These are phyloP conservation scores for Callorhinus ursinus DNA, from an alignment of 2,113 vertebrate species.

Conservation along the genomic window DNA sequence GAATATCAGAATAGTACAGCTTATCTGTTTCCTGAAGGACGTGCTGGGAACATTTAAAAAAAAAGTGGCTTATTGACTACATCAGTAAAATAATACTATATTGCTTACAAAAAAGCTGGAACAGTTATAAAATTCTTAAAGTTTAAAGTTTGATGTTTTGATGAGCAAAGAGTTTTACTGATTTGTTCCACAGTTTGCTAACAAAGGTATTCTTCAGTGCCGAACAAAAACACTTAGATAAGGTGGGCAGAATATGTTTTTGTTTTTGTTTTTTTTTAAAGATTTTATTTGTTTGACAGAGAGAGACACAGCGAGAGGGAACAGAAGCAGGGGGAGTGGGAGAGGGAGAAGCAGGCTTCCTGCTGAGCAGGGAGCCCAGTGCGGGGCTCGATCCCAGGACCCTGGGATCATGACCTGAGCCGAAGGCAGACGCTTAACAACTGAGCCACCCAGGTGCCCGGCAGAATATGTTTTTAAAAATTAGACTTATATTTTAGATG, in stretches of 20 bases:
- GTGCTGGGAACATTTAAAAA: background rate
- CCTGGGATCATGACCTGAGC: too few species aligned
- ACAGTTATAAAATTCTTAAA: constrained; percentile 44
- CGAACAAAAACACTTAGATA: background rate
- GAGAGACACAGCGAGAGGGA: too few species aligned
- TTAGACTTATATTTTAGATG: constrained; percentile 34
- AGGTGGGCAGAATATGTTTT: constrained; percentile 11
- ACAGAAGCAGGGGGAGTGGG: too few species aligned
- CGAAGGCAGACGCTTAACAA: too few species aligned
- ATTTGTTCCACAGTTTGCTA: constrained; percentile 56
- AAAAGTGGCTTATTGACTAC: constrained; percentile 48
- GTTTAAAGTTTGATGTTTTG: constrained; percentile 67
- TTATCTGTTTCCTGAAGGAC: constrained; percentile 45
- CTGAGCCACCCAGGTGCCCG: too few species aligned
- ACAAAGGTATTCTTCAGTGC: background rate
- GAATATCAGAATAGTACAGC: constrained; percentile 12
- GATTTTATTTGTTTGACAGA: too few species aligned
- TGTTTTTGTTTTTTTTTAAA: background rate
- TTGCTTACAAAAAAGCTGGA: constrained; percentile 55
- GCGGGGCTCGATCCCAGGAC: too few species aligned
- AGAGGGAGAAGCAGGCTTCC: too few species aligned
- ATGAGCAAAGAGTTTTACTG: constrained; percentile 8
- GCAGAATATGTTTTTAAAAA: constrained; percentile 13
- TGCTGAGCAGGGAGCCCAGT: too few species aligned
- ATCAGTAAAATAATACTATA: constrained; percentile 36